Evolutionary conservation across 2,797 vertebrate genomes (phyloP).

Genomic region (Rhinatrema bivittatum): DNA sequence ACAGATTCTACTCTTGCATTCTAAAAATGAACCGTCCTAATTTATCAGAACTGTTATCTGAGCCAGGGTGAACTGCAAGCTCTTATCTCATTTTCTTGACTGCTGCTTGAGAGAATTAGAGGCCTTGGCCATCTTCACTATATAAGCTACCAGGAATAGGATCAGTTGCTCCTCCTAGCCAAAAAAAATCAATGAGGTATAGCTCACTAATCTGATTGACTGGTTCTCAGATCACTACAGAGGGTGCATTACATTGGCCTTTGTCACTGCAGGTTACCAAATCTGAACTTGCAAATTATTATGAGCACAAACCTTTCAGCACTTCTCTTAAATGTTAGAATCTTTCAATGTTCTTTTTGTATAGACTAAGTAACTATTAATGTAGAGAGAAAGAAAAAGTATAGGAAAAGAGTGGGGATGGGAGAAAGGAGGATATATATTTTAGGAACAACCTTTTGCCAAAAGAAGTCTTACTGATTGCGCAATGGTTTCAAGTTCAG

Average conservation of each 20-base stretch:
- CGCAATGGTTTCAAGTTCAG: conserved; percentile 17
- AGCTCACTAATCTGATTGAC: conserved; percentile 45
- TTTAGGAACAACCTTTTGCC: background rate
- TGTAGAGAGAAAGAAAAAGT: background rate
- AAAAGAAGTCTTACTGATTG: conserved; percentile 13
- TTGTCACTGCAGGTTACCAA: conserved; percentile 25
- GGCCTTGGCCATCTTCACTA: conserved; percentile 30
- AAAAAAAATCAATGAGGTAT: conserved; percentile 58
- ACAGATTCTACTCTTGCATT: too few relatives aligned
- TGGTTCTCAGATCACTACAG: conserved; percentile 18
- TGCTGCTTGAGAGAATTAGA: conserved; percentile 62
- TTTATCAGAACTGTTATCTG: conserved; percentile 46
- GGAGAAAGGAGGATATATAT: background rate
- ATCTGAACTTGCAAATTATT: conserved; percentile 32
- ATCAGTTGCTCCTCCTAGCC: conserved; percentile 45
- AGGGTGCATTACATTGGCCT: conserved; percentile 24
- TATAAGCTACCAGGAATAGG: conserved; percentile 40
- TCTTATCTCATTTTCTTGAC: conserved; percentile 58
- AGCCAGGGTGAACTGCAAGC: conserved; percentile 46
- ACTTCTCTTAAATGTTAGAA: too few relatives aligned
- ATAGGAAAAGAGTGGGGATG: background rate
- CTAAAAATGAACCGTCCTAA: conserved; percentile 24
- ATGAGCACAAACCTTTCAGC: conserved; percentile 10
- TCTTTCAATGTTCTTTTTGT: too few relatives aligned
- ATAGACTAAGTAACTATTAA: background rate